Base-by-base conservation (phyloP, 2,113 vertebrate species). In the Hydrochoerus hydrochaeris region DNA sequence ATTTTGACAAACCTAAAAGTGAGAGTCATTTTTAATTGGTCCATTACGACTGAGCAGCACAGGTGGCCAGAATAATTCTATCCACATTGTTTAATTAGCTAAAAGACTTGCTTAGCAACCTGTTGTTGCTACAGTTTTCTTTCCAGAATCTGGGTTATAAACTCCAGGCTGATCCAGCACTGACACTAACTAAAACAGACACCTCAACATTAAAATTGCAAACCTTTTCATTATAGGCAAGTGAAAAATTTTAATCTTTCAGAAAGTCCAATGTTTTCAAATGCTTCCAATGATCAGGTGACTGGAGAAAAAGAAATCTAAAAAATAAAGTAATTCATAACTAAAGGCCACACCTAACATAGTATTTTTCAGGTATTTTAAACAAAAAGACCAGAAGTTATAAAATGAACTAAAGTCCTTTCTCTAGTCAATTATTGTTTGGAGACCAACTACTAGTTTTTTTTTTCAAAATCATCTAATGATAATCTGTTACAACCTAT, bases 61-160 rank as follows among this genome's bases (percentile, higher is more conserved):
- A 58, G 58, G 52, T 7, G 2, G 14, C 83, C 12, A 54, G 85
- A 91, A 54, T 81, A 96, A 93, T 81, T 84, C 41, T 30, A 71
- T 7, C 67, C 44, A 95, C 3, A 0, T 32, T 81, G 80, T 83
- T 88, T 95, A 95, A 95, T 87, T 67, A 94, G 67, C 17, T 38
- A 54, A 94, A 83, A 96, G 46, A 78, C 44, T 87, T 93, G 82
- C 67, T 94, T 90, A 97, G 89, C 91, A 96, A 96, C 91, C 85
- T 82, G 38, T n/a, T 67, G 41, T 73, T 96, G 92, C 52, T 85
- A 90, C 13, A 58, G 57, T 80, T 95, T 52, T 82, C 82, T 75
- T 57, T 88, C 88, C 49, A 95, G 35, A 91, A 94, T 81, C 90
- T 86, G n/a, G n/a, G 67, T 95, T 94, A 89, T 85, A 96, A 91